Evolutionary conservation across 2,113 vertebrate species (phyloP).

Genomic region (Hyla sarda): DNA sequence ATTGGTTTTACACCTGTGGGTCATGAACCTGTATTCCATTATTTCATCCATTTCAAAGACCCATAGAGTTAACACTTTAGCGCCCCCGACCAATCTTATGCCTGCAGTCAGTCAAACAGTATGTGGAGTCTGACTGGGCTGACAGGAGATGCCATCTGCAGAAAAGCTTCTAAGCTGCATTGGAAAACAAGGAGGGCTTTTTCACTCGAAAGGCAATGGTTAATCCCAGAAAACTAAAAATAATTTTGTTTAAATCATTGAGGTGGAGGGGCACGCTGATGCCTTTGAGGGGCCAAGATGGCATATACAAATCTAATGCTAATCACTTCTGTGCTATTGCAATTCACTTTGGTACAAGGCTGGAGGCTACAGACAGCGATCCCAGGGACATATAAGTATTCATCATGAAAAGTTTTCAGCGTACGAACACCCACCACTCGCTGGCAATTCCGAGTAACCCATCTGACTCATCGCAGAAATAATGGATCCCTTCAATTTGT

Average conservation of each 20-base stretch:
- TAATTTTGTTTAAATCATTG: not conserved
- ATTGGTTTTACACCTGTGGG: no score
- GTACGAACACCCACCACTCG: conserved; percentile 29
- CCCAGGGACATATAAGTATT: not conserved
- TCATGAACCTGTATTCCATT: no score
- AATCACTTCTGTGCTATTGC: not conserved
- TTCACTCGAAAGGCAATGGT: not conserved
- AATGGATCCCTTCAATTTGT: conserved; percentile 45
- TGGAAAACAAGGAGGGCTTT: not conserved
- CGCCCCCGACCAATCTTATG: no score
- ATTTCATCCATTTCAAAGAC: no score
- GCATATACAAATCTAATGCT: not conserved
- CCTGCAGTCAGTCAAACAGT: not conserved
- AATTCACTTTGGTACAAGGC: not conserved
- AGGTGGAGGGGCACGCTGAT: not conserved
- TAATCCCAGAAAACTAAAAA: not conserved
- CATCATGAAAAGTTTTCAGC: conserved; percentile 14
- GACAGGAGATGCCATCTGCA: not conserved
- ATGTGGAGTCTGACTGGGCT: not conserved
- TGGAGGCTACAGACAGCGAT: not conserved
- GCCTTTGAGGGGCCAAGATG: not conserved
- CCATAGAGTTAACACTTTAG: no score
- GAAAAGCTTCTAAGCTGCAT: not conserved
- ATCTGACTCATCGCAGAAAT: conserved; percentile 41
- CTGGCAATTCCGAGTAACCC: conserved; percentile 12